Evolutionary conservation across 2,797 vertebrate species (phyloP), one percentile per base, ranked within the genome.

Genomic region (Lutjanus campechanus): DNA sequence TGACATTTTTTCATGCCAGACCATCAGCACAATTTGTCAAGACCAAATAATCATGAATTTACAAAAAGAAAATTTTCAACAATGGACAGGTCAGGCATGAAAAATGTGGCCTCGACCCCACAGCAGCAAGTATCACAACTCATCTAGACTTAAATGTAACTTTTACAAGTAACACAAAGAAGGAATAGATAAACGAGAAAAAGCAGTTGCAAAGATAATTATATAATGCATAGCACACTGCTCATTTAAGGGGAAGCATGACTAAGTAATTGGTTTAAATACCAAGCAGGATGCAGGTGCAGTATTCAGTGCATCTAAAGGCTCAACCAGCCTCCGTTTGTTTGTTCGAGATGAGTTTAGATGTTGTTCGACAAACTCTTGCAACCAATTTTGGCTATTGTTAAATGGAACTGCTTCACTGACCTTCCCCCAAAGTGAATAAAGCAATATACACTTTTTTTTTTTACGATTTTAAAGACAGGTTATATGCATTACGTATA

Each of bases 161-260:
- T 88, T 87, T 79, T 92, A 92, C 91, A 89, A 92, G 46, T 91
- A 96, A 93, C 88, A 89, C 89, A 92, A 93, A 91, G 85, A 77
- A 89, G 92, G 95, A 95, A 91, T 93, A 96, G 87, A 94, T 93
- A 90, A 87, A 88, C 63, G 74, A 89, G 92, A 96, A 95, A 94
- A 96, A 95, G 91, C 96, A 96, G 96, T 95, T 69, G 96, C 96
- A 96, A 97, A 96, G 92, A 96, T 95, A 96, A 93, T 96, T 96
- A 95, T 96, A 97, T 95, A 98, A 97, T 98, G 97, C 97, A 98
- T 98, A 98, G 97, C 97, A 97, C 97, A 97, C 95, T 96, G 97
- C 97, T 97, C 95, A 95, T 96, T 96, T 96, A 96, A 96, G 96
- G 97, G 97, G 96, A 97, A 97, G 97, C 96, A 83, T 96, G 96